phyloP scores from a whole-genome alignment of 1,140 invertebrate genomes.

The Drosophila kanapiae region DNA sequence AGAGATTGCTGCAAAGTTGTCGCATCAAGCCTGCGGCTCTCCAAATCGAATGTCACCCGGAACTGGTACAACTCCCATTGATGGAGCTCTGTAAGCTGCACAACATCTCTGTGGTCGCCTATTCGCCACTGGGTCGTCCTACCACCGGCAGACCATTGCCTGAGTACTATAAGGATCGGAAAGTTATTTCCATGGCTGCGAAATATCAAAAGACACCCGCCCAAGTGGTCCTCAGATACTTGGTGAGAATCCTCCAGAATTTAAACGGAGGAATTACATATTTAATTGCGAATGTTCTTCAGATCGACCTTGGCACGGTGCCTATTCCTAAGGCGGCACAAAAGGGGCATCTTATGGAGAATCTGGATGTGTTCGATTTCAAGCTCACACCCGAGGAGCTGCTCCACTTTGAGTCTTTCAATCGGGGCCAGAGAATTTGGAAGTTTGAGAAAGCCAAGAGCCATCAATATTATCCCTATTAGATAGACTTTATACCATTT shows the following conservation, averaged over 20 bases:
- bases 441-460: conserved; percentile 59
- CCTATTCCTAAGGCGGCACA: conserved; percentile 94
- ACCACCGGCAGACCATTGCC: conserved; percentile 66
- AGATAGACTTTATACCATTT: background rate
- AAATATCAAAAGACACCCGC: conserved; percentile 90
- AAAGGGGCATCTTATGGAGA: conserved; percentile 89
- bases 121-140: conserved; percentile 92
- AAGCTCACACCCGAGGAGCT: conserved; percentile 88
- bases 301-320: conserved; percentile 90
- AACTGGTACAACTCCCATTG: conserved; percentile 91
- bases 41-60: conserved; percentile 94
- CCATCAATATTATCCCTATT: conserved; percentile 57
- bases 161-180: conserved; percentile 85
- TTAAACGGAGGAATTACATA: background rate
- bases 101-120: conserved; percentile 90
- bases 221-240: conserved; percentile 89
- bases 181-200: conserved; percentile 87
- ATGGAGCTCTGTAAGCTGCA: conserved; percentile 89
- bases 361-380: conserved; percentile 92
- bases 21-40: conserved; percentile 91
- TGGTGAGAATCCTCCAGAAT: conserved; percentile 64
- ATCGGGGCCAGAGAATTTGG: conserved; percentile 71
- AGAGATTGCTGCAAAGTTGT: conserved; percentile 88
- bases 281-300: conserved; percentile 38
- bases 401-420: conserved; percentile 87